phyloP scores from a whole-genome alignment of 2,113 vertebrate genomes.

The Bombycilla garrulus region DNA sequence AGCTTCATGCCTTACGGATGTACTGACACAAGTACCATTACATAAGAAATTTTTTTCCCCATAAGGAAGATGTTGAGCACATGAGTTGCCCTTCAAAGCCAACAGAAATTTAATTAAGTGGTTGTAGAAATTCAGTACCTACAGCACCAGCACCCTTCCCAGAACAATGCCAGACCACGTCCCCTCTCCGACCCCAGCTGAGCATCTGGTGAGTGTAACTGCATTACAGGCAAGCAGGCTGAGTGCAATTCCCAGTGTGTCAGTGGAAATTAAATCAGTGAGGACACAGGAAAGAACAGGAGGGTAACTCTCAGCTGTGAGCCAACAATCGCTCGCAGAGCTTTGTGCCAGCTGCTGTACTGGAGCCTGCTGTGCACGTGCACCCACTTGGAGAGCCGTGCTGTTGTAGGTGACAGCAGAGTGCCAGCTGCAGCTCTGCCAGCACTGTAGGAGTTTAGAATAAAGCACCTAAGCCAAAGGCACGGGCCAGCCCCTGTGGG shows the following conservation, averaged over 20 bases:
- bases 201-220: not conserved
- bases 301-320: not conserved
- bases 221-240: not conserved
- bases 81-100: not conserved
- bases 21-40: not conserved
- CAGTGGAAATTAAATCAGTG: constrained; percentile 1
- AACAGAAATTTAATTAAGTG: not conserved
- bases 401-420: not conserved
- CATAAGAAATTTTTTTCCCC: not conserved
- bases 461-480: not conserved
- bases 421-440: not conserved
- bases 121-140: not conserved
- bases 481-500: not conserved
- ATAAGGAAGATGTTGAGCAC: not conserved
- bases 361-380: not conserved
- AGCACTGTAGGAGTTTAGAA: not conserved
- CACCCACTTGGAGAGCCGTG: not conserved
- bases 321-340: not conserved
- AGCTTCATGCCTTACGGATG: not conserved
- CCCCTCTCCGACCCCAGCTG: not conserved
- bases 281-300: constrained; percentile 8
- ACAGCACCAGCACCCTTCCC: not conserved
- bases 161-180: not conserved
- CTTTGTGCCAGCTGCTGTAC: not conserved
- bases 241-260: not conserved